Conservation (phyloP, 2,113 vertebrate species). For the Microcebus griseorufus region DNA sequence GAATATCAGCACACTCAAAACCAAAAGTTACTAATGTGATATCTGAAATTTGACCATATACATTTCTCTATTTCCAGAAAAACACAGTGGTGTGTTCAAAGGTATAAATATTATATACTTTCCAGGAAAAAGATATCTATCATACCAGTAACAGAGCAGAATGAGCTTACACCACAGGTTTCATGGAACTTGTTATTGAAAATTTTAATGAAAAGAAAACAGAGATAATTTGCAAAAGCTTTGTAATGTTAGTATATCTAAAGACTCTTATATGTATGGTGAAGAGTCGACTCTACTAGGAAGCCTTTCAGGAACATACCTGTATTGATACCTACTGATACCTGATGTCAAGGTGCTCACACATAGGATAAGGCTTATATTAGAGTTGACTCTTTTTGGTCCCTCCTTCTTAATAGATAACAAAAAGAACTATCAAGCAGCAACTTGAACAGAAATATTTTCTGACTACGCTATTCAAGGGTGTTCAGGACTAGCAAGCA, state of each 20-base stretch:
- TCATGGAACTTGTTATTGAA: not conserved
- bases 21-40: not conserved
- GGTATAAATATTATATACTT: not conserved
- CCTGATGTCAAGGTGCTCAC: not conserved
- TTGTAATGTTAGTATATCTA: not conserved
- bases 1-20: not conserved
- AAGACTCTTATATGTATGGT: not conserved
- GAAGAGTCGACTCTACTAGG: not conserved
- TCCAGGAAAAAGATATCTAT: not conserved
- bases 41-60: not conserved
- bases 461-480: not conserved
- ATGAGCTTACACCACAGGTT: not conserved
- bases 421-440: not conserved
- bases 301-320: not conserved
- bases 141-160: not conserved
- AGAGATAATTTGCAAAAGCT: not conserved
- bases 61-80: not conserved
- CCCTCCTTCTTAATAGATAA: not conserved
- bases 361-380: not conserved
- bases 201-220: not conserved
- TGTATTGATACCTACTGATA: not conserved
- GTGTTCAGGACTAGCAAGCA: not conserved
- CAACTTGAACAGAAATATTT: not conserved
- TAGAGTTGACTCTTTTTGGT: not conserved
- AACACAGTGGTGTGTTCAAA: not conserved